phyloP scores from a whole-genome alignment of 1,140 invertebrate genomes.

The Leptinotarsa lineolata region DNA sequence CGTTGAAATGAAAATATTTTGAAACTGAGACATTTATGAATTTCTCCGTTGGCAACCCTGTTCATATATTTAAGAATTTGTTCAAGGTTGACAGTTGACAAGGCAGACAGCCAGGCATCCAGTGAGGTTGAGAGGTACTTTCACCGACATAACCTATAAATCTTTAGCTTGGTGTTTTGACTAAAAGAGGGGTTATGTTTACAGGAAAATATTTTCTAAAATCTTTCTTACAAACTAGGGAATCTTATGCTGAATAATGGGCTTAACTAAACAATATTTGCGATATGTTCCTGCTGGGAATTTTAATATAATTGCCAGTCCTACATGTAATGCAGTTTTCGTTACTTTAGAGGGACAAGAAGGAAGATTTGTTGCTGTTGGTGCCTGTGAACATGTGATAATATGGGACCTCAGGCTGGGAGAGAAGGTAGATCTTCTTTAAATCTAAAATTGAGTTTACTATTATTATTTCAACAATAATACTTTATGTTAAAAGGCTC shows the following conservation, averaged over 20 bases:
- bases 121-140: too few relatives aligned
- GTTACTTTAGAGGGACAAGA: constrained; percentile 74
- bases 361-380: constrained; percentile 83
- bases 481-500: constrained; percentile 59
- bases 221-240: background rate
- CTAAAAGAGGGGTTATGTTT: background rate
- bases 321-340: constrained; percentile 78
- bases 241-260: constrained; percentile 67
- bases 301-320: constrained; percentile 85
- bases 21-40: too few relatives aligned
- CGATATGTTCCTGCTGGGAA: constrained; percentile 79
- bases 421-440: constrained; percentile 72
- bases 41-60: too few relatives aligned
- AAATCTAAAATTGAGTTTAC: constrained; percentile 18
- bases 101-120: too few relatives aligned
- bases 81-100: too few relatives aligned
- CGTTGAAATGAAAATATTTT: too few relatives aligned
- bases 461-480: constrained; percentile 28
- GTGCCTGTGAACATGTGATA: constrained; percentile 89
- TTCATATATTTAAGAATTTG: too few relatives aligned
- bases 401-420: constrained; percentile 92
- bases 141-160: too few relatives aligned
- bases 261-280: constrained; percentile 95
- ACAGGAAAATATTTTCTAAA: background rate
- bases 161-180: background rate